Conservation (phyloP, 1,140 invertebrate genomes). For the Thereuonema tuberculata region DNA sequence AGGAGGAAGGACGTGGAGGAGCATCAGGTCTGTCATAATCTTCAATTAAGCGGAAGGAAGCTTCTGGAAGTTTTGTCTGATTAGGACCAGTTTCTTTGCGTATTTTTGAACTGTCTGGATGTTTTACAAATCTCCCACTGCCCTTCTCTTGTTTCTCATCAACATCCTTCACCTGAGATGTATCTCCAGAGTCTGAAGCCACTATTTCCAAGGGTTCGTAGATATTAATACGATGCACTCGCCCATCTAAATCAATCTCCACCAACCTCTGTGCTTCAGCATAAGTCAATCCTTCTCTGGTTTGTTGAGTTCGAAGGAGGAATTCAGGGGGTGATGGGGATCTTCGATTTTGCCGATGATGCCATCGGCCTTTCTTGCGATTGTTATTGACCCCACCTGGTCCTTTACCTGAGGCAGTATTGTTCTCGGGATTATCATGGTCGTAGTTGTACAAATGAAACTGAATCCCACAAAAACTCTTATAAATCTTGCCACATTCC, state of each 20-base stretch:
- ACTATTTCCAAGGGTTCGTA: conserved; percentile 35
- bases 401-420: conserved; percentile 16
- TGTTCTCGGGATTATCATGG: conserved; percentile 43
- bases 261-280: conserved; percentile 66
- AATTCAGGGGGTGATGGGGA: conserved; percentile 33
- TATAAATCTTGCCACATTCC: conserved; percentile 69
- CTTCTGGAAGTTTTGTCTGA: conserved; percentile 51
- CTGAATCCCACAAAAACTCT: conserved; percentile 67
- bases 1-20: conserved; percentile 59
- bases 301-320: conserved; percentile 1
- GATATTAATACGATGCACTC: conserved; percentile 38
- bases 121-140: conserved; percentile 16
- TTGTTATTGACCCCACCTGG: conserved; percentile 14
- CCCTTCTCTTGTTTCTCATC: conserved; percentile 4
- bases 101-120: conserved; percentile 20
- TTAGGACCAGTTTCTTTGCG: conserved; percentile 23
- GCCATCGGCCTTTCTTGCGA: conserved; percentile 20
- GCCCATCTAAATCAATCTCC: conserved; percentile 64
- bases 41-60: conserved; percentile 59
- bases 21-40: conserved; percentile 66
- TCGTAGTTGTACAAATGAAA: conserved; percentile 72
- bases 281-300: conserved; percentile 41
- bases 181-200: conserved; percentile 1
- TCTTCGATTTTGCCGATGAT: conserved; percentile 24
- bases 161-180: neutral